Conservation (phyloP, 2,888 invertebrate species). For the Drosophila maculinotata region DNA sequence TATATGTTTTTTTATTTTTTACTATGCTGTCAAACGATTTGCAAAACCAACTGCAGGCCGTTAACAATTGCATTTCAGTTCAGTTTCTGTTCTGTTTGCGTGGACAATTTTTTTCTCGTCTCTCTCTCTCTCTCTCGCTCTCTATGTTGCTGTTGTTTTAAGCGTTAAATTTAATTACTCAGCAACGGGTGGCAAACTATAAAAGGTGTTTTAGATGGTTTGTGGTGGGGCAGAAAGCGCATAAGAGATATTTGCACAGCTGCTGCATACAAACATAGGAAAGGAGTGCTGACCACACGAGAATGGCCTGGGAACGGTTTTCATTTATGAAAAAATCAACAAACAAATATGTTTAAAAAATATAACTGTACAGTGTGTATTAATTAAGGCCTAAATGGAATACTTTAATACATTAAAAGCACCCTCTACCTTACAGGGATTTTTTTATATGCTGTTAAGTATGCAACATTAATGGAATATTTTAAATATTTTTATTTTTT, state of each 20-base stretch:
- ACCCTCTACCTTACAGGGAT: neutral
- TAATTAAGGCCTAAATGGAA: constrained; percentile 29
- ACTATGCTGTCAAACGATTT: constrained; percentile 72
- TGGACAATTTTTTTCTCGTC: constrained; percentile 49
- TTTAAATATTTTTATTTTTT: too few species aligned
- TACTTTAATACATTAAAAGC: neutral
- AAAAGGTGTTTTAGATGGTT: constrained; percentile 26
- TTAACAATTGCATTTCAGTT: constrained; percentile 70
- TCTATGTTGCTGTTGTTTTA: constrained; percentile 62
- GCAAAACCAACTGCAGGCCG: constrained; percentile 71
- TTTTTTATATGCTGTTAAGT: too few species aligned
- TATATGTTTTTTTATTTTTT: constrained; percentile 23
- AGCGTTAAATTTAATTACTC: constrained; percentile 77
- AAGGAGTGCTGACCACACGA: constrained; percentile 22
- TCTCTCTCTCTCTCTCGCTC: too few species aligned
- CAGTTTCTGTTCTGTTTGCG: constrained; percentile 57
- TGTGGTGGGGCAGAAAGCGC: constrained; percentile 5
- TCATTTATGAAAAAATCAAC: constrained; percentile 25
- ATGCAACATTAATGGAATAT: too few species aligned
- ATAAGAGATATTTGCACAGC: constrained; percentile 65
- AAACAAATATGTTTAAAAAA: constrained; percentile 30
- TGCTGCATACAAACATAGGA: constrained; percentile 43
- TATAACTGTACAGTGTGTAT: constrained; percentile 2
- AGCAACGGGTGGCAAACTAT: constrained; percentile 49
- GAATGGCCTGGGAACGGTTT: constrained; percentile 20